Evolutionary conservation across 2,888 invertebrate species (phyloP).

Genomic region (Mechanitis mazaeus): DNA sequence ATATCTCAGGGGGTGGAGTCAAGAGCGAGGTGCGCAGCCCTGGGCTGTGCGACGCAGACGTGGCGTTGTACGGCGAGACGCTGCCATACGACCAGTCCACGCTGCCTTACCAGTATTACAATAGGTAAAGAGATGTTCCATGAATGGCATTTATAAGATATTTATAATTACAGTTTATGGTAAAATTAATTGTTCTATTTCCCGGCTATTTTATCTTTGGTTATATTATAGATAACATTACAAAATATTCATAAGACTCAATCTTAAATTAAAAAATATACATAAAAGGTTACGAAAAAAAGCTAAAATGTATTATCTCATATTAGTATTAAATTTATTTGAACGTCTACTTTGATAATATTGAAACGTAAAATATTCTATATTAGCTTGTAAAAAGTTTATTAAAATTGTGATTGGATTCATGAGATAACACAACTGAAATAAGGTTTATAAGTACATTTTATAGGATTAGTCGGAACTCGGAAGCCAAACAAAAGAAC

Average conservation of each 20-base stretch:
- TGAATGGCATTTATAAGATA: background rate
- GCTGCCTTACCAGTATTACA: slow-evolving; percentile 85
- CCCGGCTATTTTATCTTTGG: too few species aligned
- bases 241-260: background rate
- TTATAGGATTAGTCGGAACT: slow-evolving; percentile 33
- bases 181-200: too few species aligned
- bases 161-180: too few species aligned
- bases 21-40: slow-evolving; percentile 86
- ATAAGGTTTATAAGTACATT: background rate
- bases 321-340: too few species aligned
- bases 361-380: too few species aligned
- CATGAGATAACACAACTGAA: background rate
- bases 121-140: slow-evolving; percentile 69
- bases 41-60: slow-evolving; percentile 76
- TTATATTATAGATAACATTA: too few species aligned
- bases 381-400: too few species aligned
- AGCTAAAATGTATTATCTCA: too few species aligned
- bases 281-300: too few species aligned
- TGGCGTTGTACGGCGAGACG: slow-evolving; percentile 70
- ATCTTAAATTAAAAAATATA: background rate
- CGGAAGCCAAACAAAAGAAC: slow-evolving; percentile 36
- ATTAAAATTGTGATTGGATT: slow-evolving; percentile 1
- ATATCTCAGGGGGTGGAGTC: slow-evolving; percentile 65
- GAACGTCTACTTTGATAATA: too few species aligned
- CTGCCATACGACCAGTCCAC: slow-evolving; percentile 74